phyloP scores from a whole-genome alignment of 2,797 vertebrate genomes.

The Alosa sapidissima region DNA sequence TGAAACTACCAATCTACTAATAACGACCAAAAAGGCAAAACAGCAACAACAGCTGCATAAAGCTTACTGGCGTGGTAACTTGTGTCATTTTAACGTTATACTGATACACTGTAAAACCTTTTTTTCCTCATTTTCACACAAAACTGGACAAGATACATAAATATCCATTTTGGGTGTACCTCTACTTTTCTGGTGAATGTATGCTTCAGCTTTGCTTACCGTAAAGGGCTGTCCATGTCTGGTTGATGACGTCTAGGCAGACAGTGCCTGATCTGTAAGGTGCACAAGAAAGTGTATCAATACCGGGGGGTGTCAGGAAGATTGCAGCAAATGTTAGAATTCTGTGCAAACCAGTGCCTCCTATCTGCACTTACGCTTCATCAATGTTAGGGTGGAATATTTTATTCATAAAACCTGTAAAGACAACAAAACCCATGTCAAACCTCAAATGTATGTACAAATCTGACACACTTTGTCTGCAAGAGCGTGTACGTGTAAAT shows the following conservation, averaged over 20 bases:
- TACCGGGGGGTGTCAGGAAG: background rate
- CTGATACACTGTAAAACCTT: background rate
- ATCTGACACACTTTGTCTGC: background rate
- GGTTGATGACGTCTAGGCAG: conserved; percentile 97
- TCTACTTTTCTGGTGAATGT: conserved; percentile 6
- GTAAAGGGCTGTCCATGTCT: conserved; percentile 94
- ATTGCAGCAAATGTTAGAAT: background rate
- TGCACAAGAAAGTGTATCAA: conserved; percentile 32
- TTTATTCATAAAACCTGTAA: conserved; percentile 97
- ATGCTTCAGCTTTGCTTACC: conserved; percentile 73
- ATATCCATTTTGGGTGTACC: too few relatives aligned
- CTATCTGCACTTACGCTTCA: conserved; percentile 86
- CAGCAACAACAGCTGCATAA: background rate
- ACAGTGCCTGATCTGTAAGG: conserved; percentile 91
- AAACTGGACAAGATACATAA: too few relatives aligned
- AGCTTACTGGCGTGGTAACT: background rate
- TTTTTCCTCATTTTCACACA: background rate
- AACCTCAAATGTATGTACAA: background rate
- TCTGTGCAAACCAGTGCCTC: too few relatives aligned
- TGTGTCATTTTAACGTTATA: background rate
- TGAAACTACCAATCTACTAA: background rate
- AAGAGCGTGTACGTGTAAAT: background rate
- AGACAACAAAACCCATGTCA: conserved; percentile 39
- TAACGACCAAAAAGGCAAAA: background rate
- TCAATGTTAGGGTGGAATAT: conserved; percentile 98